Evolutionary conservation across 1,140 invertebrate genomes (phyloP).

Genomic region (Gryllus bimaculatus): DNA sequence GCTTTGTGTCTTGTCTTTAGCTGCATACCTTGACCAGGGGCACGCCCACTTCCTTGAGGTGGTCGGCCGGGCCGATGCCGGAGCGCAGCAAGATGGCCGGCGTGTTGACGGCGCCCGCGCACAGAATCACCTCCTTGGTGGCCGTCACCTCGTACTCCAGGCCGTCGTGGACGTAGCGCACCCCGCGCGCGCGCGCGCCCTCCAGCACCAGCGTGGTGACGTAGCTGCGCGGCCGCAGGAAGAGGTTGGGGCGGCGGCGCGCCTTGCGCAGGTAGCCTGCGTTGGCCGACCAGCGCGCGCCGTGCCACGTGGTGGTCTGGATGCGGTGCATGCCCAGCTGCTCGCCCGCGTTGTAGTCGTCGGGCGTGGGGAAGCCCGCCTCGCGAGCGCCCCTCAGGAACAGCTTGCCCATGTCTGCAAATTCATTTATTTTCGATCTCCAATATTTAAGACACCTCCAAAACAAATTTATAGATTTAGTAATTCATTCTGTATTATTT

Average conservation of each 20-base stretch:
- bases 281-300: slow-evolving; percentile 55
- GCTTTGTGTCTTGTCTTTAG: too few species aligned
- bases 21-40: slow-evolving; percentile 46
- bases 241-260: slow-evolving; percentile 49
- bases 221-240: slow-evolving; percentile 50
- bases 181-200: slow-evolving; percentile 52
- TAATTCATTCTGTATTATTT: too few species aligned
- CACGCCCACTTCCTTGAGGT: slow-evolving; percentile 52
- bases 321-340: slow-evolving; percentile 44
- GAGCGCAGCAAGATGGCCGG: slow-evolving; percentile 47
- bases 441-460: too few species aligned
- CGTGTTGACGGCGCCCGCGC: slow-evolving; percentile 46
- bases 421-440: too few species aligned
- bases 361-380: slow-evolving; percentile 20
- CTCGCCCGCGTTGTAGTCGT: slow-evolving; percentile 70
- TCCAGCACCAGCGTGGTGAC: slow-evolving; percentile 63
- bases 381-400: background rate
- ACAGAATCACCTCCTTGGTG: slow-evolving; percentile 65
- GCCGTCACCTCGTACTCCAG: slow-evolving; percentile 46
- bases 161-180: slow-evolving; percentile 47
- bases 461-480: too few species aligned
- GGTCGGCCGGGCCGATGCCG: slow-evolving; percentile 56
- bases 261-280: slow-evolving; percentile 55
- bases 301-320: slow-evolving; percentile 51
- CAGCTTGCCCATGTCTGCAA: background rate